These are phyloP conservation scores for Anas bernieri DNA, from an alignment of 2,797 vertebrate genomes.

Conservation along the genomic window DNA sequence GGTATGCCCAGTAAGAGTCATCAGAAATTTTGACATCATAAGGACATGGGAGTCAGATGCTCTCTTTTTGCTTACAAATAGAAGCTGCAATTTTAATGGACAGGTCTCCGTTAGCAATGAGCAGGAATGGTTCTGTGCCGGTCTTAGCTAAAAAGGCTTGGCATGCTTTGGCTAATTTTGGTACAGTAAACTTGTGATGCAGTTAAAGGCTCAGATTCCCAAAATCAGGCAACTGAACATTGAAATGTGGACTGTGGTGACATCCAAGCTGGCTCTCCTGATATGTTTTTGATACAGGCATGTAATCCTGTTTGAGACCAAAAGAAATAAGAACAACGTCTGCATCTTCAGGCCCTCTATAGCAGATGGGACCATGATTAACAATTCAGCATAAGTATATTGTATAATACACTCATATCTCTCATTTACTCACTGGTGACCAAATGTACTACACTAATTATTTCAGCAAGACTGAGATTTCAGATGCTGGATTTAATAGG, in stretches of 20 bases:
- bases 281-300: neutral
- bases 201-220: neutral
- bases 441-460: neutral
- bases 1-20: neutral
- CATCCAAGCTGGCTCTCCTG: neutral
- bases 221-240: fast-evolving
- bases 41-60: neutral
- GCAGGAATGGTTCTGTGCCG: fast-evolving
- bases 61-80: too few species aligned
- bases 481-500: neutral
- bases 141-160: neutral
- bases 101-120: neutral
- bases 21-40: neutral
- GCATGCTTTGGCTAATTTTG: neutral
- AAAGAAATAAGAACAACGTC: neutral
- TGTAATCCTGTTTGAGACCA: neutral
- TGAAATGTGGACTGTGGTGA: neutral
- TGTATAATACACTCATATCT: neutral
- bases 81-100: neutral
- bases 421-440: neutral
- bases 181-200: neutral
- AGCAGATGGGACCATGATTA: neutral
- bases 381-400: neutral
- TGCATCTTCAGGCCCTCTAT: neutral
- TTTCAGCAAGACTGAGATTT: neutral